Conservation (phyloP, 1,140 invertebrate genomes). For the Bicyclus anynana region DNA sequence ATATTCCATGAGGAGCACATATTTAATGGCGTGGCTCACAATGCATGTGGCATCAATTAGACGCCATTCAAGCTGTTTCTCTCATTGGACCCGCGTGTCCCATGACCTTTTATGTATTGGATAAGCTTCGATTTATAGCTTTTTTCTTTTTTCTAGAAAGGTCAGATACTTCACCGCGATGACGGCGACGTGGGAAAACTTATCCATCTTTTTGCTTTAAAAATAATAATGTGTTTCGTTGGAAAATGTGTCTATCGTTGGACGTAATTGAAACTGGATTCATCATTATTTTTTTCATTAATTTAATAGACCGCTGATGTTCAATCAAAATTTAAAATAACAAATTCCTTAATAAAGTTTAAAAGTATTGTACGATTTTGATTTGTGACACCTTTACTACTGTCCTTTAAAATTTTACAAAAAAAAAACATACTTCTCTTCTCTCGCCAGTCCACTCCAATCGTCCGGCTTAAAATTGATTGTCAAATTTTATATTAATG, state of each 20-base stretch:
- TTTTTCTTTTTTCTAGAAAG: conserved; percentile 17
- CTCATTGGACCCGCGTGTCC: conserved; percentile 20
- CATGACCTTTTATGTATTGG: conserved; percentile 28
- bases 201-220: background rate
- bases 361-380: too few species aligned
- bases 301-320: too few species aligned
- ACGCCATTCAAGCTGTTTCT: conserved; percentile 45
- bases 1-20: conserved; percentile 50
- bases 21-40: conserved; percentile 47
- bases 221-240: background rate
- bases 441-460: too few species aligned
- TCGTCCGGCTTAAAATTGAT: too few species aligned
- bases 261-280: background rate
- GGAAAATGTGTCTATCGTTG: background rate
- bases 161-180: conserved; percentile 1
- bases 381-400: too few species aligned
- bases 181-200: conserved; percentile 1
- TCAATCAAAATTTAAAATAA: too few species aligned
- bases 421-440: too few species aligned
- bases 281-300: background rate
- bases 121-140: conserved; percentile 18
- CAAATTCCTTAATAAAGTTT: too few species aligned
- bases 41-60: conserved; percentile 55
- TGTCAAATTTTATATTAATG: too few species aligned
- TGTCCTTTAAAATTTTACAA: too few species aligned